Conservation (phyloP, 2,797 vertebrate species). For the Siniperca scherzeri region DNA sequence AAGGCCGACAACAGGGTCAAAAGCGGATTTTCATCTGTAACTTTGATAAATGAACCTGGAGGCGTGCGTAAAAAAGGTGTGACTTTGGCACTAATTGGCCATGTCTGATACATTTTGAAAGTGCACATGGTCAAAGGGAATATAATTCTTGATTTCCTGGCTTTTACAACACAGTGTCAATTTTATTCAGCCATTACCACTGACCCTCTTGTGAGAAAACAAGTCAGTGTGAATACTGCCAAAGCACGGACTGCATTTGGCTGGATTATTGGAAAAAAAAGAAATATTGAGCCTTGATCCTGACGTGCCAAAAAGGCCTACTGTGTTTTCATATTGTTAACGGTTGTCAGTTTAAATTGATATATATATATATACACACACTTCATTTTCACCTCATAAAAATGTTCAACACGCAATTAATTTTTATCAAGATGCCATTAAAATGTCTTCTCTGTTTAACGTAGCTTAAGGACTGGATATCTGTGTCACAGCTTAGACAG, state of each 20-base stretch:
- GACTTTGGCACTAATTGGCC: no score
- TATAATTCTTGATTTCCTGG: neutral
- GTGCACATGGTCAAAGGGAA: neutral
- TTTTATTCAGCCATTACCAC: neutral
- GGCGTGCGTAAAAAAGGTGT: neutral
- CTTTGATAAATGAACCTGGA: neutral
- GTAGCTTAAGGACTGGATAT: neutral
- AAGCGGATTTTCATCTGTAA: neutral
- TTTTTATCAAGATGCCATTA: neutral
- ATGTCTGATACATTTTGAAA: neutral
- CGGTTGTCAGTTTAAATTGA: neutral
- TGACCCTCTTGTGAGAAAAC: neutral
- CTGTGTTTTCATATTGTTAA: neutral
- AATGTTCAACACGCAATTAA: neutral
- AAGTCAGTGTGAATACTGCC: neutral
- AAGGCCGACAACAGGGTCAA: no score
- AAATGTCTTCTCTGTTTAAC: neutral
- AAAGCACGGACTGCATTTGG: neutral
- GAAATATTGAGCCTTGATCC: no score
- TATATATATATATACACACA: no score
- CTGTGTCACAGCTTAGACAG: neutral
- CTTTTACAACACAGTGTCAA: neutral
- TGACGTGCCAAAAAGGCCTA: neutral
- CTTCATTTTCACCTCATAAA: neutral
- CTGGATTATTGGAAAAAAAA: neutral